Base-by-base conservation (phyloP, 2,113 vertebrate species). In the Cranoglanis bouderius region DNA sequence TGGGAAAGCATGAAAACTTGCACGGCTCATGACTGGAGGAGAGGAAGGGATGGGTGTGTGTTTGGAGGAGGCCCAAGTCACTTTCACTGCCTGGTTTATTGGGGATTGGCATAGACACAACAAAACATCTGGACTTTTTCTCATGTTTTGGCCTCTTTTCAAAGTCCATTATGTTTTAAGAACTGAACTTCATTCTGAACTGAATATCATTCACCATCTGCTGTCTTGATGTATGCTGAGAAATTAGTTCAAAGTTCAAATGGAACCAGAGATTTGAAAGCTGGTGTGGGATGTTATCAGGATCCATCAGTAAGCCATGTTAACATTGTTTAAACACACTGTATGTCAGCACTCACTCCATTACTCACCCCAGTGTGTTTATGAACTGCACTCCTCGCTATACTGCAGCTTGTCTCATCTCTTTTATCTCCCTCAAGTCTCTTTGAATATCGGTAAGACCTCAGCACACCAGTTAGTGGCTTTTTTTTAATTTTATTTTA, bases 11-110 rank as follows among this genome's bases (percentile, higher is more conserved):
- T 49, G 12, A n/a, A 78, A 78, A 49, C 75, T 16, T 7, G 26
- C 43, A 4, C 21, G 21, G 21, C 2, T 74, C 38, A 49, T 77
- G 43, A 13, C 43, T 77, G 24, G 29, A n/a, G 40, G 5, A 29
- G 46, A 51, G 46, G 12, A 10, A 29, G 75, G 26, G 46, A n/a
- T 87, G 63, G 61, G 86, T 91, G 91, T 87, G 89, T 92, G 88
- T 90, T 63, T 32, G 35, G n/a, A 18, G 0, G 51, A 35, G 59
- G 86, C 13, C 63, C 10, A 65, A 32, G 29, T 65, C 43, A 82
- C 13, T 63, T 35, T 89, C 38, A 38, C 32, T 21, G 49, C 14
- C 24, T 19, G 6, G 49, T 35, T 85, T 10, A 80, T 74, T 40
- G 38, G 51, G 70, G 40, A 75, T 75, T 43, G 24, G 63, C 49